phyloP scores from a whole-genome alignment of 1,140 invertebrate genomes.

The Tetragnatha versicolor region DNA sequence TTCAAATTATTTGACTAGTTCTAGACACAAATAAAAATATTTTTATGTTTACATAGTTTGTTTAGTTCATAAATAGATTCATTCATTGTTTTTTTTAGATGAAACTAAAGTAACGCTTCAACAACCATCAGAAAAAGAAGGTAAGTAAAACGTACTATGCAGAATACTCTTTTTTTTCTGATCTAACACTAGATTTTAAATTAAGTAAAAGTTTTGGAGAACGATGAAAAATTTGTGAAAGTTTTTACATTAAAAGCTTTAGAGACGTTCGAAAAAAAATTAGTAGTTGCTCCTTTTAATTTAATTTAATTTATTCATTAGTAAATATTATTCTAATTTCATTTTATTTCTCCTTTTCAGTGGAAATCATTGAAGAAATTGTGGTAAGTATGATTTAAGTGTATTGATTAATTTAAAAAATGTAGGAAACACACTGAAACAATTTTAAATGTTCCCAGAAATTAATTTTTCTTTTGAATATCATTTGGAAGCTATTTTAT shows the following conservation, averaged over 20 bases:
- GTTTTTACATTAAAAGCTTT: background rate
- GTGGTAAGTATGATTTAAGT: constrained; percentile 11
- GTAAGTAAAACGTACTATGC: constrained; percentile 11
- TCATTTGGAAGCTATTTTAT: no score
- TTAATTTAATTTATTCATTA: background rate
- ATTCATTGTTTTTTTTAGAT: constrained; percentile 11
- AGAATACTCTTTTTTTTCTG: background rate
- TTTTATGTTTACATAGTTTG: background rate
- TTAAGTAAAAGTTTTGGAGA: background rate
- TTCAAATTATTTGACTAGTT: background rate
- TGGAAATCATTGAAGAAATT: constrained; percentile 11
- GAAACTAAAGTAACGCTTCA: constrained; percentile 16
- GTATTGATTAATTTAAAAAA: no score
- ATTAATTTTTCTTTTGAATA: no score
- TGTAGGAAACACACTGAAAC: no score
- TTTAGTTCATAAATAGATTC: background rate
- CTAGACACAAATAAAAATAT: background rate
- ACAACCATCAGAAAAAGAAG: background rate
- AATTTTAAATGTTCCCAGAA: no score
- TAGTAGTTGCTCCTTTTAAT: no score
- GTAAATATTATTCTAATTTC: background rate
- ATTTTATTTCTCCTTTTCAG: constrained; percentile 23
- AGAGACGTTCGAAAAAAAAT: no score
- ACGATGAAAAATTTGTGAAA: background rate
- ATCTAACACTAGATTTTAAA: no score